Base-by-base conservation (phyloP, 2,113 vertebrate species). In the Rhabdomys dilectus region DNA sequence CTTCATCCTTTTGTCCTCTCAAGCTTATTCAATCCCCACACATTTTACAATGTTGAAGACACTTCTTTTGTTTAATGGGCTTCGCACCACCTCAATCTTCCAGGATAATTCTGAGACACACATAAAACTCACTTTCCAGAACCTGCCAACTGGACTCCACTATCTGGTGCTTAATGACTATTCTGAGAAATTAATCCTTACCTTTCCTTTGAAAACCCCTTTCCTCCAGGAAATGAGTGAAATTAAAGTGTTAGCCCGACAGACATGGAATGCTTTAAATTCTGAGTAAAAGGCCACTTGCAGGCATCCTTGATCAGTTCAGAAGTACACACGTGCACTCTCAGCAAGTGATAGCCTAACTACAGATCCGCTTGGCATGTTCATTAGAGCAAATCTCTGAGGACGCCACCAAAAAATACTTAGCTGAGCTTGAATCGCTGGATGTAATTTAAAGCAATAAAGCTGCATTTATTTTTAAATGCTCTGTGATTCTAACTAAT, bases 401-500 rank as follows among this genome's bases (percentile, higher is more conserved):
- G 96, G 91, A 96, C 81, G 91, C 92, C 86, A 90, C 97, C 91
- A 92, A 95, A 94, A 97, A 98, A 93, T 88, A 93, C 93, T 97
- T 97, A 96, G 81, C 94, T 0, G 76, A 93, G 93, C 94, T 92
- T 86, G 93, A 97, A 96, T 95, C 3, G 0, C 73, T 97, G 85
- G 85, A 68, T 93, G 53, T 88, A 93, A 97, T 97, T 96, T 97
- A 95, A 97, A 97, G 96, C 92, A 96, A 97, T 96, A 94, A 94
- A 95, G 94, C 66, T 64, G 39, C 93, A 97, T 96, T 97, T 97
- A 96, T 90, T 97, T 96, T 98, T 94, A 97, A 96, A 96, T 95
- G 91, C 91, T 97, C 75, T 56, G 66, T 93, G 84, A 97, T 97
- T 95, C 93, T 91, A 96, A 95, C 95, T 85, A 93, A 95, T 98